phyloP scores from a whole-genome alignment of 2,797 vertebrate species.

The Epinephelus awoara region DNA sequence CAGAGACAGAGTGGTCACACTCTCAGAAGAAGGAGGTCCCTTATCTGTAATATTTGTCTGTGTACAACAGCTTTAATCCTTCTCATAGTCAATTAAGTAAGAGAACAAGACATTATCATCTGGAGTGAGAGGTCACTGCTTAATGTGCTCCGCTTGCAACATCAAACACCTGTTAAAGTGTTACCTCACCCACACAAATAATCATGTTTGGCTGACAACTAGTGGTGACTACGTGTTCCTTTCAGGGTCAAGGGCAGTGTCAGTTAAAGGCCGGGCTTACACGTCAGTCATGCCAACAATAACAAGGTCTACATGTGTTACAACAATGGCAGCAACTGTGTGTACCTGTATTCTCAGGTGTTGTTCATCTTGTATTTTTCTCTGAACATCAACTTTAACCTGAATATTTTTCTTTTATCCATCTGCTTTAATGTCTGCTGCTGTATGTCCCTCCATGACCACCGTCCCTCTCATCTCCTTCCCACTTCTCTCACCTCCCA shows the following conservation, averaged over 20 bases:
- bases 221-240: background rate
- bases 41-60: constrained; percentile 7
- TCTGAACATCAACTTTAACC: background rate
- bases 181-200: background rate
- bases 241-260: background rate
- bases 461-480: constrained; percentile 50
- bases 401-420: background rate
- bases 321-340: background rate
- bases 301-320: background rate
- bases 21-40: background rate
- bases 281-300: constrained; percentile 6
- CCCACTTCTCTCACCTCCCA: constrained; percentile 71
- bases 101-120: background rate
- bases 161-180: background rate
- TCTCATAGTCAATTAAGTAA: background rate
- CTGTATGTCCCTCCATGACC: constrained; percentile 36
- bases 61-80: background rate
- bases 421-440: background rate
- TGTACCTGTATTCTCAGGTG: background rate
- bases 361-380: background rate
- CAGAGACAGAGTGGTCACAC: constrained; percentile 22
- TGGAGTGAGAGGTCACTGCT: background rate
- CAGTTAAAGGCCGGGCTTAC: background rate
- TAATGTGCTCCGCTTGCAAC: background rate
- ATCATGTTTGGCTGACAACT: background rate